Percentiles rank a stretch among this genome's conserved stretches.
These are phyloP conservation scores for Anoplolepis gracilipes DNA, from an alignment of 1,140 invertebrate genomes.

Conservation along the genomic window DNA sequence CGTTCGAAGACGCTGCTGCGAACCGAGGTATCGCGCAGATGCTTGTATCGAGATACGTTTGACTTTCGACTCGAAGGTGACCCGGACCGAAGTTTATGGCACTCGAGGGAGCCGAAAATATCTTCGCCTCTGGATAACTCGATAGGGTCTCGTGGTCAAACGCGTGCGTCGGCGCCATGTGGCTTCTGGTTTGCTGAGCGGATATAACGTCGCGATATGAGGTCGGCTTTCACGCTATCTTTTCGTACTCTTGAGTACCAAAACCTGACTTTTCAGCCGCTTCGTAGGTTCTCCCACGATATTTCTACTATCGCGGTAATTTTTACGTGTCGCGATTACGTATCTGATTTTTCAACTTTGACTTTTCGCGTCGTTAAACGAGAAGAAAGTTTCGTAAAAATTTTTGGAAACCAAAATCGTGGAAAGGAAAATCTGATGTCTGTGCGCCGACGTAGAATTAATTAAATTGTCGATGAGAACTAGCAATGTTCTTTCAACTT, in stretches of 20 bases:
- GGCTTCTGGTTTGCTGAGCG: conserved; percentile 82
- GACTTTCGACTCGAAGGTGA: conserved; percentile 40
- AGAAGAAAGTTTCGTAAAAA: conserved; percentile 34
- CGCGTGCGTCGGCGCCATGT: conserved; percentile 77
- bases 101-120: conserved; percentile 69
- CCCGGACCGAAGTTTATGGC: conserved; percentile 33
- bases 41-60: neutral
- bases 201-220: conserved; percentile 83
- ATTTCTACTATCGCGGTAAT: neutral
- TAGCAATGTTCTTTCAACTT: conserved; percentile 34
- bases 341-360: conserved; percentile 41
- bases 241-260: conserved; percentile 68
- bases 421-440: conserved; percentile 6
- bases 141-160: conserved; percentile 61
- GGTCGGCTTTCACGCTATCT: conserved; percentile 72
- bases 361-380: conserved; percentile 9
- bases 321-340: conserved; percentile 18
- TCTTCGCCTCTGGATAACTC: conserved; percentile 66
- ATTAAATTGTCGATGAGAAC: conserved; percentile 33
- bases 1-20: neutral
- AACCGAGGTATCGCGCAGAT: neutral
- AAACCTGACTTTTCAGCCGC: conserved; percentile 6
- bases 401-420: conserved; percentile 14
- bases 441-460: neutral
- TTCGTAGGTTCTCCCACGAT: neutral